These are phyloP conservation scores for Pachypeltis micranthus DNA, from an alignment of 1,140 invertebrate genomes.

Conservation along the genomic window DNA sequence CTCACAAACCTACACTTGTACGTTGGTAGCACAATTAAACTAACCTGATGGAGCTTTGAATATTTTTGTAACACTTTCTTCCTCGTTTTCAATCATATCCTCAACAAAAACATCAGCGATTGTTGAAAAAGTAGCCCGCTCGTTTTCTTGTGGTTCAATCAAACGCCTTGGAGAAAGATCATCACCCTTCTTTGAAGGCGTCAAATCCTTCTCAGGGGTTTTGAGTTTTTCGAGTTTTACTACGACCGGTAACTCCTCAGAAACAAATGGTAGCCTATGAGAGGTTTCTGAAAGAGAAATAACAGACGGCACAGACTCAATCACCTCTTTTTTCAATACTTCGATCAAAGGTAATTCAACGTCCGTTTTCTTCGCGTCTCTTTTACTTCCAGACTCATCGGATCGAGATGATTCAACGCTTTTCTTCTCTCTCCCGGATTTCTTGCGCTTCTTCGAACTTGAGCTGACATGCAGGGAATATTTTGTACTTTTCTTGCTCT, in stretches of 20 bases:
- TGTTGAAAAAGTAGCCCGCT: background rate
- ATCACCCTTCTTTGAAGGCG: too few relatives aligned
- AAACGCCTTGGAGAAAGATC: too few relatives aligned
- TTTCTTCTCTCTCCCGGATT: constrained; percentile 42
- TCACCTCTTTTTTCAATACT: background rate
- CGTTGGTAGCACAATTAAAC: too few relatives aligned
- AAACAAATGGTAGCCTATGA: too few relatives aligned
- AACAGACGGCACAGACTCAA: background rate
- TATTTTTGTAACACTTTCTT: background rate
- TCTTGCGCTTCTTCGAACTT: constrained; percentile 42
- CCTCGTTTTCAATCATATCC: constrained; percentile 14
- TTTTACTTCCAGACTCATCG: constrained; percentile 40
- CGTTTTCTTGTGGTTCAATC: constrained; percentile 5
- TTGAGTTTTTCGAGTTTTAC: too few relatives aligned
- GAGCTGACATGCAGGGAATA: constrained; percentile 9
- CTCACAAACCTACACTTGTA: too few relatives aligned
- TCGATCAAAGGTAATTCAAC: constrained; percentile 25
- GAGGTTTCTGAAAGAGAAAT: too few relatives aligned
- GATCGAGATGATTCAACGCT: constrained; percentile 20
- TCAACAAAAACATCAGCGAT: constrained; percentile 24
- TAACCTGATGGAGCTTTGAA: too few relatives aligned
- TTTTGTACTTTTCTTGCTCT: constrained; percentile 20
- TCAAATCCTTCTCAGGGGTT: too few relatives aligned
- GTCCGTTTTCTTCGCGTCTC: constrained; percentile 44
- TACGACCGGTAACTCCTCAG: too few relatives aligned